phyloP scores from a whole-genome alignment of 2,113 vertebrate genomes.

The zebrafish (Danio rerio) region DNA sequence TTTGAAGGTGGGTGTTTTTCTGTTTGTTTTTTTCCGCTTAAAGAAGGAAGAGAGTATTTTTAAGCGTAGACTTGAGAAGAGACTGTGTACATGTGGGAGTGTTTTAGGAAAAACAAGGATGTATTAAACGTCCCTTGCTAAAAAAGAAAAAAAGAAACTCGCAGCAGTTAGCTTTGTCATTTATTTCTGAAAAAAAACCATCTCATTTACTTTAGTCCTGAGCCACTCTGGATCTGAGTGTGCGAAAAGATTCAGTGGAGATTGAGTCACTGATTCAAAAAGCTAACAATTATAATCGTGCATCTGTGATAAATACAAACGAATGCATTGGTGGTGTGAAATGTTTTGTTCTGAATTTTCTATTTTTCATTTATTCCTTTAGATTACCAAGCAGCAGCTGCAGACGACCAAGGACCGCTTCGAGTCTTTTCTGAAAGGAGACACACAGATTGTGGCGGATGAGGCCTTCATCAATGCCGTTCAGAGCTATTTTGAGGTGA shows the following conservation, averaged over 20 bases:
- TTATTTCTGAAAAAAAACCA: not conserved
- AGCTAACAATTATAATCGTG: not conserved
- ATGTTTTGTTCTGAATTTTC: not conserved
- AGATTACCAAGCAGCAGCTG: conserved; percentile 98
- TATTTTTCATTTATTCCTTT: conserved; percentile 63
- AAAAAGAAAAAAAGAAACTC: not conserved
- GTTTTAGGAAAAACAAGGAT: conserved; percentile 18
- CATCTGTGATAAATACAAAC: too few species aligned
- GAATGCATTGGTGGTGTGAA: not conserved
- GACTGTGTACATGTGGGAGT: conserved; percentile 14
- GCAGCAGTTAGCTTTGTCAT: conserved; percentile 1
- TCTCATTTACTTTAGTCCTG: conserved; percentile 4
- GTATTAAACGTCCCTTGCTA: not conserved
- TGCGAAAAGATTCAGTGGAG: not conserved
- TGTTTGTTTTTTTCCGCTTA: not conserved
- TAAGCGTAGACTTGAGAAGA: conserved; percentile 33
- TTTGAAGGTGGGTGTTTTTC: not conserved
- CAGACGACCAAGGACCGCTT: conserved; percentile 98
- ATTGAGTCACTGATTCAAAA: too few species aligned
- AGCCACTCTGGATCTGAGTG: not conserved
- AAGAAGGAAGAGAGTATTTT: conserved; percentile 10
- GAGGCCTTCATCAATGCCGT: conserved; percentile 99
- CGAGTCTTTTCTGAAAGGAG: conserved; percentile 98
- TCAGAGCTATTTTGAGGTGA: conserved; percentile 98
- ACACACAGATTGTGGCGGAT: conserved; percentile 99